Conservation (phyloP, 2,888 invertebrate genomes). For the Drosophila multiciliata region DNA sequence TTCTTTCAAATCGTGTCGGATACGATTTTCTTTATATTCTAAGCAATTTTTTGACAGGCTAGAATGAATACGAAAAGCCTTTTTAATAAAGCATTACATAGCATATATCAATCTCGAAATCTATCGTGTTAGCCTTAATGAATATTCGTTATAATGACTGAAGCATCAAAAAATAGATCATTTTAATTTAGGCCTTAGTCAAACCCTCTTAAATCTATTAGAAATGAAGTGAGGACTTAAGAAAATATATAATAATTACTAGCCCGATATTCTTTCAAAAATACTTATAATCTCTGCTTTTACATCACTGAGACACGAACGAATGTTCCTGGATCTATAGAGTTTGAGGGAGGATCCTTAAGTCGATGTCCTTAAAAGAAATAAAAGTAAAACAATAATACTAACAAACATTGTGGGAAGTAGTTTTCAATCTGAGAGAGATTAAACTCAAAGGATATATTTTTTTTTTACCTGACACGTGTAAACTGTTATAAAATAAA, state of each 20-base stretch:
- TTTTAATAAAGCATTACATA: not conserved
- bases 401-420: too few relatives aligned
- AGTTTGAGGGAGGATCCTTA: too few relatives aligned
- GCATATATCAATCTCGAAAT: not conserved
- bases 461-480: too few relatives aligned
- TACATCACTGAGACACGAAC: too few relatives aligned
- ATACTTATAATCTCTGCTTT: too few relatives aligned
- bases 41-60: not conserved
- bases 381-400: not conserved
- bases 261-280: too few relatives aligned
- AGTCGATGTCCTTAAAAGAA: not conserved
- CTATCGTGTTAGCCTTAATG: not conserved
- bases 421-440: too few relatives aligned
- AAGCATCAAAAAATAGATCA: not conserved
- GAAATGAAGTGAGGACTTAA: too few relatives aligned
- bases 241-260: too few relatives aligned
- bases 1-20: not conserved
- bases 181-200: not conserved
- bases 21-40: not conserved
- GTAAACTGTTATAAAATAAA: too few relatives aligned
- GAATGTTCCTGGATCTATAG: not conserved
- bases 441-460: too few relatives aligned
- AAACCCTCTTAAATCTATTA: too few relatives aligned
- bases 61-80: not conserved
- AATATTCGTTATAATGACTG: not conserved